Evolutionary conservation across 2,113 vertebrate species (phyloP).

Genomic region (Australoheros scitulus): DNA sequence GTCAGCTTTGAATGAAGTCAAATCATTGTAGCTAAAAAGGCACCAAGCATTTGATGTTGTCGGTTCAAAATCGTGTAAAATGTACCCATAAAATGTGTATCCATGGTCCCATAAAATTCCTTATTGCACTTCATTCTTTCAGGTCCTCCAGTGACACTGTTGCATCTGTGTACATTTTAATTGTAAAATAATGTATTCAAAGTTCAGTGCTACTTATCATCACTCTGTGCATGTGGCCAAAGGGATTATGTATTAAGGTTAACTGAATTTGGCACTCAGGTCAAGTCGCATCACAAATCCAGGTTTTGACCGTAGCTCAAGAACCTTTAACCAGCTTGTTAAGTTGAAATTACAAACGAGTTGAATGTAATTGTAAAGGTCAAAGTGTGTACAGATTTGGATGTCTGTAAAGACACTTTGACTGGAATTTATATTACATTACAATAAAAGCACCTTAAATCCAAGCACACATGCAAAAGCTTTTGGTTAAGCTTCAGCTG

Average conservation of each 20-base stretch:
- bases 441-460: not conserved
- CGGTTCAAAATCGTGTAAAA: not conserved
- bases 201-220: no score
- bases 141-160: not conserved
- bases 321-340: no score
- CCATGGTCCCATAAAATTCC: not conserved
- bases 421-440: not conserved
- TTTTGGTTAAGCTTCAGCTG: not conserved
- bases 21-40: not conserved
- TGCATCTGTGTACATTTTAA: no score
- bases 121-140: not conserved
- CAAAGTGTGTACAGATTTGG: not conserved
- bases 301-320: no score
- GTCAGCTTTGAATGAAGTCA: conserved; percentile 33
- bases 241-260: no score
- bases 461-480: not conserved
- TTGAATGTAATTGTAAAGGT: not conserved
- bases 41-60: not conserved
- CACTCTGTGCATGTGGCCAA: no score
- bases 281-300: no score
- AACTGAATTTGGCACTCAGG: no score
- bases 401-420: not conserved
- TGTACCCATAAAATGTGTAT: no score
- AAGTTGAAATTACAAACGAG: not conserved
- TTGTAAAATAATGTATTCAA: no score